Evolutionary conservation across 2,797 vertebrate genomes (phyloP).

Genomic region (Falco peregrinus): DNA sequence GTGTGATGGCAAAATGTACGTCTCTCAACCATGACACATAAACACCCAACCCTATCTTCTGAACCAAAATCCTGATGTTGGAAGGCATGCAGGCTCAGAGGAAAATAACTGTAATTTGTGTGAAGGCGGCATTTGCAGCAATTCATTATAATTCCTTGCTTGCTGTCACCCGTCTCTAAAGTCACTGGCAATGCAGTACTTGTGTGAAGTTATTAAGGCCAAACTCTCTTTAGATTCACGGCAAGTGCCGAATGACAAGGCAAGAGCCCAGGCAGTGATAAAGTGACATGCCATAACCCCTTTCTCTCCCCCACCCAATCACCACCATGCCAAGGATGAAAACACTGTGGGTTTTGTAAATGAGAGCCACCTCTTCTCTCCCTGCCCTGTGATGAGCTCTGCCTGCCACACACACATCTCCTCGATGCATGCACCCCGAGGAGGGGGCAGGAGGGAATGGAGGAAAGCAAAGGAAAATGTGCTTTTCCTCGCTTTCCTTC

Average conservation of each 20-base stretch:
- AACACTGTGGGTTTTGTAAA: conserved; percentile 38
- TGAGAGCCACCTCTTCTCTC: neutral
- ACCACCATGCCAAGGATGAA: conserved; percentile 18
- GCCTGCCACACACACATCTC: neutral
- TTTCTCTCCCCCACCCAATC: conserved; percentile 33
- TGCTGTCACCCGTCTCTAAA: conserved; percentile 68
- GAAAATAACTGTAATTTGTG: conserved; percentile 71
- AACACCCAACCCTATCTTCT: neutral
- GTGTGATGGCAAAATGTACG: neutral
- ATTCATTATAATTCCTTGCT: conserved; percentile 72
- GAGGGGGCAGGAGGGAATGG: neutral
- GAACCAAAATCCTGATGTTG: conserved; percentile 26
- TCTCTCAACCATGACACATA: neutral
- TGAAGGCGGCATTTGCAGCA: conserved; percentile 61
- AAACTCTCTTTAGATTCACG: conserved; percentile 68
- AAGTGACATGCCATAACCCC: conserved; percentile 56
- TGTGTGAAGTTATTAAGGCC: conserved; percentile 73
- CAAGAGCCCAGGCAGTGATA: conserved; percentile 59
- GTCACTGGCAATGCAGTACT: conserved; percentile 63
- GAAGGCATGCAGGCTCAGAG: conserved; percentile 16
- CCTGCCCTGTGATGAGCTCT: neutral
- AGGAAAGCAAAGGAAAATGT: neutral
- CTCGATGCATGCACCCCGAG: neutral
- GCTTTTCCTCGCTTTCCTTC: neutral
- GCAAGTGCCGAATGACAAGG: conserved; percentile 61